Evolutionary conservation across 2,113 vertebrate genomes (phyloP), one percentile per base, ranked within the genome.

Genomic region (Pterocles orientalis): DNA sequence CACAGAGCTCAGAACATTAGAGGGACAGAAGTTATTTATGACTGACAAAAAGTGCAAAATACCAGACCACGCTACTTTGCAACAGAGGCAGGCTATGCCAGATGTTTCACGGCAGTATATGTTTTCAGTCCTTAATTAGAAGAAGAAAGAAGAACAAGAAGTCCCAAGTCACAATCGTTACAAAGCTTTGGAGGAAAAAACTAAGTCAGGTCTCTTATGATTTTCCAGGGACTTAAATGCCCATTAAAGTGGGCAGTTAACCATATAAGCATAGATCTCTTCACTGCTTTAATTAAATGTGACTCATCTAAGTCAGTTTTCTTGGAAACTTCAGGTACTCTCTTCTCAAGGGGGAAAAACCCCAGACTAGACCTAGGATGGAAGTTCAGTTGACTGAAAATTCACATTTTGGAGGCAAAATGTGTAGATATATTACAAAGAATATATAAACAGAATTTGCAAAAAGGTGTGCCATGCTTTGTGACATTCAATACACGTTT

Each of bases 101-200:
- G 93, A 77, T 92, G 91, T 92, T 73, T 58, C 66, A 70, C 0
- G 0, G 66, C 79, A 72, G 77, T 78, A 51, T 4, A 36, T 50
- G 36, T 70, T 83, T 94, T 41, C 75, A 56, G 53, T 68, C 88
- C 79, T 88, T 95, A 94, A 96, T 96, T 90, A 94, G 77, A 71
- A 51, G 11, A 12, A 85, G 69, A 79, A 76, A 84, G 62, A 87
- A 80, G 80, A 85, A 70, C 16, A 34, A 79, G n/a, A 88, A 93
- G 82, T 70, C 72, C 23, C 9, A 56, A 90, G 62, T 66, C 76
- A 54, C 31, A 68, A 24, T 60, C 69, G 15, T 70, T 92, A 81
- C 62, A 88, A 90, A 80, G 34, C 25, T 81, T 36, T 29, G 82
- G 86, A 80, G 24, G 54, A 58, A 85, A 68, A 96, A 93, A 11